Base-by-base conservation (phyloP, 2,113 vertebrate genomes). In the Nothocercus julius region DNA sequence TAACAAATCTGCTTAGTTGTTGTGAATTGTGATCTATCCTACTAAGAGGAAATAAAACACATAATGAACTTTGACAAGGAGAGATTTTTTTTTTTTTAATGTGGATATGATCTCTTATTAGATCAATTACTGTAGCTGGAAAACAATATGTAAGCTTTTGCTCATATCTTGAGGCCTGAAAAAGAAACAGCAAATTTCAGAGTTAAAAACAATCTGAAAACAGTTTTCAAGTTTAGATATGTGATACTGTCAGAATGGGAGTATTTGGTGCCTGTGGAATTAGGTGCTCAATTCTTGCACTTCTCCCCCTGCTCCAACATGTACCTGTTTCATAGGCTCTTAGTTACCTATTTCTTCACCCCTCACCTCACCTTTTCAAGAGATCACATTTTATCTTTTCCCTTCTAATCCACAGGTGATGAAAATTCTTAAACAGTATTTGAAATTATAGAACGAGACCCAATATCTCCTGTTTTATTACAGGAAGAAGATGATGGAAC, bases 401-500 rank as follows among this genome's bases (percentile, higher is more conserved):
- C 11, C 16, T 74, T 67, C 20, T 74, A 7, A 10, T 82, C 13
- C 20, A 14, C 3, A 51, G 17, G 8, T 61, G 70, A 72, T 58
- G 20, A 61, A 95, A 82, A 51, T 89, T 82, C 17, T 95, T 74
- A 88, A 86, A 70, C 2, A 14, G 5, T 45, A 11, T 77, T 80
- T 27, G 17, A 42, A 59, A 7, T 56, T 56, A 47, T 1, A 69
- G 34, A 86, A 34, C 54, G 73, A 64, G 44, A 36, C 74, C 90
- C 89, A 47, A 59, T 92, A 75, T 82, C 15, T 51, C 42, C 34
- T 70, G 73, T 58, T 96, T 86, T 95, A 62, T 95, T 82, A 92
- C 90, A 99, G 99, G 98, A 93, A n/a, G 98, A 99, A 91, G 99
- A 99, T 96, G 99, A 99, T 96, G 92, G 92, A 58, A 97, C 98